phyloP scores from a whole-genome alignment of 2,888 invertebrate species.

The Erynnis tages region DNA sequence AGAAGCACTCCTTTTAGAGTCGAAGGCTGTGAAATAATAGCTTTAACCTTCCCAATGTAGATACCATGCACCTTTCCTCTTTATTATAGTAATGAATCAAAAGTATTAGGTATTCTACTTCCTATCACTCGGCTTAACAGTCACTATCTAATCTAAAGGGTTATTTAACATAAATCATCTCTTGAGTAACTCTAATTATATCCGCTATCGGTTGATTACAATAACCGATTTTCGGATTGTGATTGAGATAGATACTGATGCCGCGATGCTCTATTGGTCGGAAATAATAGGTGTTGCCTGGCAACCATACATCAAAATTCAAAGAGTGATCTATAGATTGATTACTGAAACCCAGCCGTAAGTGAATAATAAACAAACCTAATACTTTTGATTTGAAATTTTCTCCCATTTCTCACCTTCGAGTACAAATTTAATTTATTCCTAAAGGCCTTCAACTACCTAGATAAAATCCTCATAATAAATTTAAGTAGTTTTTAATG shows the following conservation, averaged over 20 bases:
- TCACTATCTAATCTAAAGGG: not conserved
- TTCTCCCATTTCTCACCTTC: constrained; percentile 40
- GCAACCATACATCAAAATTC: too few relatives aligned
- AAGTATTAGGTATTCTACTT: not conserved
- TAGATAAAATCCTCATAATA: not conserved
- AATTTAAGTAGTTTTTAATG: not conserved
- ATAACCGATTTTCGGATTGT: too few relatives aligned
- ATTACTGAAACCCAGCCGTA: too few relatives aligned
- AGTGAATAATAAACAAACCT: too few relatives aligned
- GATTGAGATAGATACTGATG: too few relatives aligned
- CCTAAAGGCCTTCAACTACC: constrained; percentile 13
- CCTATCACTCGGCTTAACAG: too few relatives aligned
- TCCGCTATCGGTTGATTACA: too few relatives aligned
- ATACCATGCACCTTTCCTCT: constrained; percentile 42
- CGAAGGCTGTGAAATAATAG: constrained; percentile 78
- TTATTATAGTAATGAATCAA: constrained; percentile 1
- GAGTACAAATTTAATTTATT: constrained; percentile 49
- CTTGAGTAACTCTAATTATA: too few relatives aligned
- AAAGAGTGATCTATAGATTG: too few relatives aligned
- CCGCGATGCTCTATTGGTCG: too few relatives aligned
- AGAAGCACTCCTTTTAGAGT: constrained; percentile 63
- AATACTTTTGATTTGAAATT: constrained; percentile 28
- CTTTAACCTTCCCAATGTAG: constrained; percentile 75
- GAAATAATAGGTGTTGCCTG: too few relatives aligned
- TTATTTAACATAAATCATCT: too few relatives aligned